Percentiles rank a stretch among this genome's conserved stretches.
These are phyloP conservation scores for Beris morrisii DNA, from an alignment of 2,888 invertebrate genomes.

Conservation along the genomic window DNA sequence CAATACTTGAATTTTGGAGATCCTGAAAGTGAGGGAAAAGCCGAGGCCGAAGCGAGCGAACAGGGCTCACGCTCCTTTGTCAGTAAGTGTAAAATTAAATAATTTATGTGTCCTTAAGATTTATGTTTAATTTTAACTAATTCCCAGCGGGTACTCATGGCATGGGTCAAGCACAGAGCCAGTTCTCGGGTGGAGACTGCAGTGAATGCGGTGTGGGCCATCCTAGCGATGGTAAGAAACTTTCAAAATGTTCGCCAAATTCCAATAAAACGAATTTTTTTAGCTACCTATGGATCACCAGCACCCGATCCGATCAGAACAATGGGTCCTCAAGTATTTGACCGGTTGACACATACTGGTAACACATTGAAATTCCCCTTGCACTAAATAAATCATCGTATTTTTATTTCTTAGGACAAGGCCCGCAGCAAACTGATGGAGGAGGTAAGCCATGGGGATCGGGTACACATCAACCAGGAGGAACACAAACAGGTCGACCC, in stretches of 20 bases:
- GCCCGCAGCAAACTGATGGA: background rate
- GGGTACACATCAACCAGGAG: too few relatives aligned
- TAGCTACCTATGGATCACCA: conserved; percentile 22
- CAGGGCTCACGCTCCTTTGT: conserved; percentile 54
- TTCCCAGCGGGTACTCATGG: conserved; percentile 74
- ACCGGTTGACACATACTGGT: conserved; percentile 11
- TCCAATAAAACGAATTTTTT: background rate
- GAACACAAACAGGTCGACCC: conserved; percentile 7
- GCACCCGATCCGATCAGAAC: conserved; percentile 33
- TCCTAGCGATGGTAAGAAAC: conserved; percentile 27
- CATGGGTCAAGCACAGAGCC: conserved; percentile 89
- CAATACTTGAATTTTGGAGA: conserved; percentile 76
- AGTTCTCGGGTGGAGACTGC: conserved; percentile 71
- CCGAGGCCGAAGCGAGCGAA: conserved; percentile 78
- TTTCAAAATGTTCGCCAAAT: background rate
- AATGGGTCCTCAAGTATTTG: conserved; percentile 18
- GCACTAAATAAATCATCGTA: background rate
- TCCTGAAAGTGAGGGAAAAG: conserved; percentile 68
- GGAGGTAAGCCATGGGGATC: background rate
- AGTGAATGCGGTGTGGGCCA: conserved; percentile 59
- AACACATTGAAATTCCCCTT: background rate
- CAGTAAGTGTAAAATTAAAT: conserved; percentile 47
- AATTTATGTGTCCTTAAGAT: background rate
- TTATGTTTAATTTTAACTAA: conserved; percentile 5
- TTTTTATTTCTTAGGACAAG: too few relatives aligned